Conservation (phyloP, 2,888 invertebrate genomes). For the Parnassius glacialis region DNA sequence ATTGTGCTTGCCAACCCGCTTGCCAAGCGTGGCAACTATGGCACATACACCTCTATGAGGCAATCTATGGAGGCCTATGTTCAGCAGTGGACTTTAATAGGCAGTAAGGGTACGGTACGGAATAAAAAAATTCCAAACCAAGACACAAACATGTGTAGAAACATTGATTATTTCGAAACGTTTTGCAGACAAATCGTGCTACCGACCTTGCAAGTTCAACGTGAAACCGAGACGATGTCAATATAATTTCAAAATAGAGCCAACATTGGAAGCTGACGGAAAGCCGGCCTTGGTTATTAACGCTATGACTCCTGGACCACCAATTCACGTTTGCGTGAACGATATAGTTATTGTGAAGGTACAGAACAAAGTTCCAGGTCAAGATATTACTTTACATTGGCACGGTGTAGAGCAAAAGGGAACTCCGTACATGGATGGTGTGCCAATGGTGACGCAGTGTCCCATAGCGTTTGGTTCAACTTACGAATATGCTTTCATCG, state of each 20-base stretch:
- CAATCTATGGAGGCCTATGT: no score
- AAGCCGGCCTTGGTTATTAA: constrained; percentile 58
- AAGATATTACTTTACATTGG: constrained; percentile 88
- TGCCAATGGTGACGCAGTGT: constrained; percentile 88
- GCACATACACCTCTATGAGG: no score
- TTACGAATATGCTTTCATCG: constrained; percentile 87
- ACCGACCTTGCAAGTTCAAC: constrained; percentile 75
- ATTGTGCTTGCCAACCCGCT: no score
- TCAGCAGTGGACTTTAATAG: no score
- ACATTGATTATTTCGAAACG: constrained; percentile 26
- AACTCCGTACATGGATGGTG: constrained; percentile 88
- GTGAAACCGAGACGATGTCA: constrained; percentile 69
- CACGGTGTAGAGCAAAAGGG: constrained; percentile 83
- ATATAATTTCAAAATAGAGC: constrained; percentile 64
- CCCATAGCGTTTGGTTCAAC: constrained; percentile 85
- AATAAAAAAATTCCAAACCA: neutral
- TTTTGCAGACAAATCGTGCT: constrained; percentile 65
- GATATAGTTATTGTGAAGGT: constrained; percentile 88
- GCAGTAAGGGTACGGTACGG: no score
- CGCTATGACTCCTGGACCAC: constrained; percentile 71
- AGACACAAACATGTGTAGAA: constrained; percentile 6
- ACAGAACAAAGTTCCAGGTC: constrained; percentile 84
- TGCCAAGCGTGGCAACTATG: no score
- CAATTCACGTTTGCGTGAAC: constrained; percentile 84
- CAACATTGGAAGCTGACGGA: constrained; percentile 52